Base-by-base conservation (phyloP, 2,113 vertebrate genomes). In the Cinclus mexicanus region DNA sequence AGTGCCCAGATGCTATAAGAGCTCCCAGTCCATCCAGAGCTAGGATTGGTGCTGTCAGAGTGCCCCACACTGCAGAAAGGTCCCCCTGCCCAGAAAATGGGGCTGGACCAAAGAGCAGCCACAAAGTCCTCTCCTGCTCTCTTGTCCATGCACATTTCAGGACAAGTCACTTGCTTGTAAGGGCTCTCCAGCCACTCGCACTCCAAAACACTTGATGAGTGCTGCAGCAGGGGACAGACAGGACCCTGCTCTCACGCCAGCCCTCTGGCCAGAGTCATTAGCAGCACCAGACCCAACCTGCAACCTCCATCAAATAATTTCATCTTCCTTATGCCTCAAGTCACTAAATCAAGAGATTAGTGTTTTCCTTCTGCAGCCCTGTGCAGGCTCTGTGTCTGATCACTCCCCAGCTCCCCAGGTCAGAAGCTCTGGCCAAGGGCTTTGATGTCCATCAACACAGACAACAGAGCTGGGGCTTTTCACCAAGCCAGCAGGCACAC, bases 181-280 rank as follows among this genome's bases (percentile, higher is more conserved):
- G 41, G 37, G 50, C 50, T 84, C 23, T 33, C 41, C 14, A 10
- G 55, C 22, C 20, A 1, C 63, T 18, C 5, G 70, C 72, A 37
- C 35, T 39, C 37, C 80, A 35, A 39, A 69, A 21, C 0, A 5
- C 11, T 3, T n/a, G 42, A 41, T 0, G 0, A 2, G 46, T 20
- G 14, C 61, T 18, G 11, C 5, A 8, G 61, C 44, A 55, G 50
- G 59, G 42, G 29, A 79, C 39, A 63, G 59, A 7, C 10, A 9
- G 47, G 57, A 49, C 5, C 2, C 0, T 0, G 2, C 26, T 50
- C 47, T 12, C 0, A 0, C 33, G 26, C 37, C 80, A 35, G 33
- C 33, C 39, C 33, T 41, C 35, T 7, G 20, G 39, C 29, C 10
- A 28, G 67, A 47, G 61, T 9, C 63, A 22, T 47, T 10, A 53